Conservation (phyloP, 1,140 invertebrate genomes). For the Homarus americanus region DNA sequence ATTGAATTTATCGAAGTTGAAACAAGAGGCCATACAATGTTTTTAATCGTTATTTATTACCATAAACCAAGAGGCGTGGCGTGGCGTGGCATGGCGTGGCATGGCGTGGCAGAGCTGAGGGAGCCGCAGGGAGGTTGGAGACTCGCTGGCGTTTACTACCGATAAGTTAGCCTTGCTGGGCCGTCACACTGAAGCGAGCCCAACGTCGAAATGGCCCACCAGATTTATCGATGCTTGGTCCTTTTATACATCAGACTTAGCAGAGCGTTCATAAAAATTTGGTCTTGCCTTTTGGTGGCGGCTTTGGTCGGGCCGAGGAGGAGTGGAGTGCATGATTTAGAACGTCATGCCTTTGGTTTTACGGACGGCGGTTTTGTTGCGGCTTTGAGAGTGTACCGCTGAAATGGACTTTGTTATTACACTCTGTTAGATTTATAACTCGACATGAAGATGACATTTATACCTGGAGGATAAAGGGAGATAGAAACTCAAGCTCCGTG, state of each 20-base stretch:
- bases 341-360: slow-evolving; percentile 71
- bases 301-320: slow-evolving; percentile 9
- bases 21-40: neutral
- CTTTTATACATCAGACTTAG: slow-evolving; percentile 72
- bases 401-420: slow-evolving; percentile 70
- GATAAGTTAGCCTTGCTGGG: slow-evolving; percentile 68
- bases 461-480: slow-evolving; percentile 58
- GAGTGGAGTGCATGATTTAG: slow-evolving; percentile 67
- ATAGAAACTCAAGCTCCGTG: slow-evolving; percentile 34
- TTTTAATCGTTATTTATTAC: slow-evolving; percentile 16
- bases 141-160: slow-evolving; percentile 68
- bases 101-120: slow-evolving; percentile 16
- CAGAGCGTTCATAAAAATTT: slow-evolving; percentile 70
- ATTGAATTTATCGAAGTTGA: no score
- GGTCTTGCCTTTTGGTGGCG: slow-evolving; percentile 56
- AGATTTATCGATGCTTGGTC: slow-evolving; percentile 70
- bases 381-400: slow-evolving; percentile 48
- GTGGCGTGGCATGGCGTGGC: slow-evolving; percentile 17
- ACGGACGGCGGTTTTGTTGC: slow-evolving; percentile 62
- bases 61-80: neutral
- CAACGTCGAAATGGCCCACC: slow-evolving; percentile 64
- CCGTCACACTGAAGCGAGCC: slow-evolving; percentile 63
- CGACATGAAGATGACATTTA: slow-evolving; percentile 68
- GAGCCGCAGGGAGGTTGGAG: slow-evolving; percentile 41
- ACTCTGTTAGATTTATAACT: slow-evolving; percentile 56